Conservation (phyloP, 2,888 invertebrate genomes). For the Limnephilus lunatus region DNA sequence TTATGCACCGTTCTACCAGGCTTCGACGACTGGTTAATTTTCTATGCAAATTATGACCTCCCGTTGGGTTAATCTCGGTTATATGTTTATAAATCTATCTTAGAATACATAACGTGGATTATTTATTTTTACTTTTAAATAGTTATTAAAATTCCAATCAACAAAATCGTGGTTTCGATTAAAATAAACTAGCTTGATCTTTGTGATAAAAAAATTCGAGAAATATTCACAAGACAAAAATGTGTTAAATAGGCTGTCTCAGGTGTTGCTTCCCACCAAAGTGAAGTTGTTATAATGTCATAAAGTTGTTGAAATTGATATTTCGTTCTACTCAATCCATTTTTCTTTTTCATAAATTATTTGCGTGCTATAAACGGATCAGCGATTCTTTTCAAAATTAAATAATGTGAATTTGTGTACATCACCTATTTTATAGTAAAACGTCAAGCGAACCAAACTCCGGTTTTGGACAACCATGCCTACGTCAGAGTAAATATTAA, state of each 20-base stretch:
- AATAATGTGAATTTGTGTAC: background rate
- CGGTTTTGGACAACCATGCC: background rate
- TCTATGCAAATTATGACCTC: slow-evolving; percentile 50
- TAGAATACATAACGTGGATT: slow-evolving; percentile 7
- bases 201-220: background rate
- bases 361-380: background rate
- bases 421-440: too few species aligned
- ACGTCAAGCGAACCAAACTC: background rate
- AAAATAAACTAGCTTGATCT: background rate
- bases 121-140: slow-evolving; percentile 50
- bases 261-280: background rate
- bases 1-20: slow-evolving; percentile 3
- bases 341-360: background rate
- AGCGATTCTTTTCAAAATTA: background rate
- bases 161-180: background rate
- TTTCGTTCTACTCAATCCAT: background rate
- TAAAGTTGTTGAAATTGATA: background rate
- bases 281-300: background rate
- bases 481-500: background rate
- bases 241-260: background rate
- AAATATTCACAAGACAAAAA: background rate
- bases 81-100: slow-evolving; percentile 49
- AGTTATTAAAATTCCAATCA: slow-evolving; percentile 34
- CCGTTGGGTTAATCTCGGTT: slow-evolving; percentile 40
- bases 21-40: slow-evolving; percentile 42